Evolutionary conservation across 2,113 vertebrate genomes (phyloP).

Genomic region (Chionomys nivalis): DNA sequence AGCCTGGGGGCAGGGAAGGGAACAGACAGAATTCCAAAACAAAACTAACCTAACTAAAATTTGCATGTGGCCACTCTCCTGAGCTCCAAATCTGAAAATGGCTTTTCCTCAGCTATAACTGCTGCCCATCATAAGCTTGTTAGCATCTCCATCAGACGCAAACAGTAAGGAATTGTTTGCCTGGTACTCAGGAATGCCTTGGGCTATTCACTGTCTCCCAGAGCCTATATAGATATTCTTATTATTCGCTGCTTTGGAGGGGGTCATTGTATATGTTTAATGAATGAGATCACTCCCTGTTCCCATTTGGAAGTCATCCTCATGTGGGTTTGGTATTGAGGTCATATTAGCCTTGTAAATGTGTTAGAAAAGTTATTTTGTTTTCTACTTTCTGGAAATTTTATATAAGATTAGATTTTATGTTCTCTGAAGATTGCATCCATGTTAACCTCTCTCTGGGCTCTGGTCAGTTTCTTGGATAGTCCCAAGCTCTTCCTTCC

Average conservation of each 20-base stretch:
- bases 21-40: neutral
- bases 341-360: conserved; percentile 6
- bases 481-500: neutral
- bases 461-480: neutral
- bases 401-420: conserved; percentile 18
- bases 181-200: conserved; percentile 20
- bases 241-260: neutral
- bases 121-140: neutral
- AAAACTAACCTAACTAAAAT: conserved; percentile 18
- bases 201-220: neutral
- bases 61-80: neutral
- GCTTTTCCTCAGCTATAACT: neutral
- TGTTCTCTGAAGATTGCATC: neutral
- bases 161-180: neutral
- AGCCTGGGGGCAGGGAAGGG: neutral
- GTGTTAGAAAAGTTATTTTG: conserved; percentile 18
- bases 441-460: neutral
- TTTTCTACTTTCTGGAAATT: conserved; percentile 19
- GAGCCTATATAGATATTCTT: neutral
- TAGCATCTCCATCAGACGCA: neutral
- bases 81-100: neutral
- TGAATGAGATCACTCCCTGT: neutral
- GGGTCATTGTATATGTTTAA: neutral
- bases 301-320: conserved; percentile 30
- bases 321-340: conserved; percentile 32